Evolutionary conservation across 2,888 invertebrate species (phyloP).

Genomic region (Gryllus longicercus): DNA sequence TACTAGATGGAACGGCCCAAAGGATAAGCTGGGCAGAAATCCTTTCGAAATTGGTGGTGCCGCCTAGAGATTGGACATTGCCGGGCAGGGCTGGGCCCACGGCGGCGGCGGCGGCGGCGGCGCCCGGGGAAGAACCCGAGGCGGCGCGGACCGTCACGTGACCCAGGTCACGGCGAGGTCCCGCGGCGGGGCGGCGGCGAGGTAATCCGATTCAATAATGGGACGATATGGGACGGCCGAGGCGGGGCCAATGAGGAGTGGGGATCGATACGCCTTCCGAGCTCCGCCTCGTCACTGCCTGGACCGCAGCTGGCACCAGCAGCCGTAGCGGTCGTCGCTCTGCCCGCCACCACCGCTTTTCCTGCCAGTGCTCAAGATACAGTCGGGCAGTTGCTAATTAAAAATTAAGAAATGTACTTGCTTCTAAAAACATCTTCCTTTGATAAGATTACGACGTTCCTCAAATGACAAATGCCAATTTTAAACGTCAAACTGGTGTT

Average conservation of each 20-base stretch:
- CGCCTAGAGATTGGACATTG: slow-evolving; percentile 33
- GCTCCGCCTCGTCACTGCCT: neutral
- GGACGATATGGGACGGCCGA: slow-evolving; percentile 1
- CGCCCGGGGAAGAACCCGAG: neutral
- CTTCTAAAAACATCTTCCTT: too few species aligned
- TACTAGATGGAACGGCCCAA: slow-evolving; percentile 10
- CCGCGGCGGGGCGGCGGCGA: neutral
- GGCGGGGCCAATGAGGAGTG: neutral
- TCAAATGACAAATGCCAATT: too few species aligned
- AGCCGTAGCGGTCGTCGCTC: too few species aligned
- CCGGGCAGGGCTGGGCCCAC: neutral
- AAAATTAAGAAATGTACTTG: too few species aligned
- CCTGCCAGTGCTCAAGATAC: too few species aligned
- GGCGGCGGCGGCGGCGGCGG: neutral
- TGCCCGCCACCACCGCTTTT: too few species aligned
- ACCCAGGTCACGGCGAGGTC: neutral
- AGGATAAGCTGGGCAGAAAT: slow-evolving; percentile 27
- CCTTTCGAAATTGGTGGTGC: slow-evolving; percentile 32
- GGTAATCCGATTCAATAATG: slow-evolving; percentile 17
- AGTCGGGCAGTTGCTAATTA: too few species aligned
- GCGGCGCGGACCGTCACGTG: neutral
- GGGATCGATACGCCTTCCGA: neutral
- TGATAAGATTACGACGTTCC: too few species aligned
- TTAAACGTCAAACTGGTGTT: too few species aligned
- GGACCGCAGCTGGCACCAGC: too few species aligned